phyloP scores from a whole-genome alignment of 2,113 vertebrate genomes.

The Solenodon paradoxus region DNA sequence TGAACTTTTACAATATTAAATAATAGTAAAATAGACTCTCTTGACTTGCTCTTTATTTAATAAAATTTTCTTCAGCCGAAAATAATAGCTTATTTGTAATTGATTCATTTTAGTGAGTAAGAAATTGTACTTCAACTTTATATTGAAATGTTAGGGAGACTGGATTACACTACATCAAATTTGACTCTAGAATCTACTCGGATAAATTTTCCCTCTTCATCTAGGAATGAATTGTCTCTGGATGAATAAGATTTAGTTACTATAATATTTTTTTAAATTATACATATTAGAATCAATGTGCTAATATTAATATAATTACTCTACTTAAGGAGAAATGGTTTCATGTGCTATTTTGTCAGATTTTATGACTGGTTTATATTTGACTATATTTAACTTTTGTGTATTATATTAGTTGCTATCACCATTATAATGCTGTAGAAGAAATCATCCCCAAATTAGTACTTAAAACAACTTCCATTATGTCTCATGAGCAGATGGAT shows the following conservation, averaged over 20 bases:
- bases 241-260: not conserved
- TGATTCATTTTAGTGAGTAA: not conserved
- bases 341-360: not conserved
- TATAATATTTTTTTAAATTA: not conserved
- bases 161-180: not conserved
- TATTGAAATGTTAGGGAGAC: not conserved
- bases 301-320: not conserved
- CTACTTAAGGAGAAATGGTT: not conserved
- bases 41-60: not conserved
- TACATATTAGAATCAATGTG: not conserved
- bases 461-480: not conserved
- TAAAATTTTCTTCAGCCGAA: not conserved
- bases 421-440: not conserved
- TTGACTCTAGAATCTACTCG: not conserved
- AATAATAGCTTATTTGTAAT: not conserved
- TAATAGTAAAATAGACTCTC: not conserved
- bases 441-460: not conserved
- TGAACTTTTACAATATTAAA: not conserved
- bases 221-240: not conserved
- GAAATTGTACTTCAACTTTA: not conserved
- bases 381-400: not conserved
- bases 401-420: not conserved
- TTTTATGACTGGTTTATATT: not conserved
- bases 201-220: not conserved
- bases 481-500: not conserved